Evolutionary conservation across 2,888 invertebrate species (phyloP).

Genomic region (Caradrina clavipalpis): DNA sequence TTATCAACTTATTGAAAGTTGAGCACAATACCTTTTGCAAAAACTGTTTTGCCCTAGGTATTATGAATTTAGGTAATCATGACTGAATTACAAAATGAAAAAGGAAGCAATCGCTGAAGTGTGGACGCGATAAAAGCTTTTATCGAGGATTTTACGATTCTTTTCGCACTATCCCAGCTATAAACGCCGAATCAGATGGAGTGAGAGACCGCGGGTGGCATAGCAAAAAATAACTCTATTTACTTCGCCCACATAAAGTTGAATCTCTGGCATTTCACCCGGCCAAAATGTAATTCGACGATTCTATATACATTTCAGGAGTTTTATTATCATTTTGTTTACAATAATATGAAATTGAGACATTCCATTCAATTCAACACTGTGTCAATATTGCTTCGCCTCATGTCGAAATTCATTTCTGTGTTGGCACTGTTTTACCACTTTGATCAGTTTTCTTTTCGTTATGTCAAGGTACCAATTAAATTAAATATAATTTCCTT

Average conservation of each 20-base stretch:
- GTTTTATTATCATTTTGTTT: constrained; percentile 54
- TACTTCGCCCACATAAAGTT: constrained; percentile 75
- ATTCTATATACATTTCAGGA: constrained; percentile 48
- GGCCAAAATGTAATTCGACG: constrained; percentile 55
- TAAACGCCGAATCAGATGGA: constrained; percentile 87
- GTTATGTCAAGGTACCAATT: constrained; percentile 6
- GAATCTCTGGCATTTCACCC: constrained; percentile 63
- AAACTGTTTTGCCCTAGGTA: constrained; percentile 42
- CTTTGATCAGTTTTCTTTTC: neutral
- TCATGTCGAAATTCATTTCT: neutral
- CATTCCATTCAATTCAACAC: neutral
- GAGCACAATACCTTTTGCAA: constrained; percentile 41
- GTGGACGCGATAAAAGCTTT: constrained; percentile 82
- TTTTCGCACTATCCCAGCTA: constrained; percentile 83
- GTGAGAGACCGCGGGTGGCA: constrained; percentile 80
- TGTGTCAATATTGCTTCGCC: neutral
- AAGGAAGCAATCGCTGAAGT: constrained; percentile 79
- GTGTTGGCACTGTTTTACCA: neutral
- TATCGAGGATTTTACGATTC: constrained; percentile 86
- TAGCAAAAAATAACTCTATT: constrained; percentile 81
- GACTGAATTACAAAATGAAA: constrained; percentile 78
- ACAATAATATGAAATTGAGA: constrained; percentile 37
- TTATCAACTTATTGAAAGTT: constrained; percentile 72
- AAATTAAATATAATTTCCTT: constrained; percentile 1
- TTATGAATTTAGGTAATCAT: constrained; percentile 67